Evolutionary conservation across 2,113 vertebrate genomes (phyloP), one percentile per base, ranked within the genome.

Genomic region (Corythaeola cristata): DNA sequence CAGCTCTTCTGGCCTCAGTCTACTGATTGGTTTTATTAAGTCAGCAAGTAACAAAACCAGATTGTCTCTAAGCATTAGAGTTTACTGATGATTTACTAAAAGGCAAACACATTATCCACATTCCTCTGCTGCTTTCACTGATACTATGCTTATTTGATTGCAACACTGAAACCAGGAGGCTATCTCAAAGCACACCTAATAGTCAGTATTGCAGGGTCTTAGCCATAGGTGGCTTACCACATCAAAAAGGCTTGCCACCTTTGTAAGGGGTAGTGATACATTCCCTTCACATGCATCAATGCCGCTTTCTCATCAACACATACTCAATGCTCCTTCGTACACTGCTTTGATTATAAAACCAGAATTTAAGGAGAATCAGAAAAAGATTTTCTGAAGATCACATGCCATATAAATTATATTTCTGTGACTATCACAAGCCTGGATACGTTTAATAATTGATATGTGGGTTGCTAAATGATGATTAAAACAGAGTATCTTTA

Each of bases 11-110:
- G 66, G 28, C 8, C 24, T 71, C 44, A 17, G 47, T 59, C 44
- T 62, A 49, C 50, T 41, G 24, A 35, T 15, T 52, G 47, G 59
- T 86, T 88, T 90, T 45, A 73, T 30, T 78, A 80, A 66, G 50
- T 59, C 19, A 93, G 22, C 18, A 59, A 93, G 85, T 81, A 84
- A 86, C 39, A 94, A 86, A 75, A 52, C 2, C 63, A 89, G 75
- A 55, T 32, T 11, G 3, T 35, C 55, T 88, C 62, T 44, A 44
- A 83, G 67, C 5, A 0, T 33, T 45, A 63, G 60, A 78, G 35
- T 22, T 86, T 72, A 67, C 47, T 37, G 82, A 90, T 84, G 72
- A 96, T 92, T 95, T 89, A 89, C 86, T 75, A 72, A 86, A 96
- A 89, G 68, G 35, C 52, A 96, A 96, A 93, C 90, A 93, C 22